Conservation (phyloP, 2,113 vertebrate species). For the Struthidea cinerea region DNA sequence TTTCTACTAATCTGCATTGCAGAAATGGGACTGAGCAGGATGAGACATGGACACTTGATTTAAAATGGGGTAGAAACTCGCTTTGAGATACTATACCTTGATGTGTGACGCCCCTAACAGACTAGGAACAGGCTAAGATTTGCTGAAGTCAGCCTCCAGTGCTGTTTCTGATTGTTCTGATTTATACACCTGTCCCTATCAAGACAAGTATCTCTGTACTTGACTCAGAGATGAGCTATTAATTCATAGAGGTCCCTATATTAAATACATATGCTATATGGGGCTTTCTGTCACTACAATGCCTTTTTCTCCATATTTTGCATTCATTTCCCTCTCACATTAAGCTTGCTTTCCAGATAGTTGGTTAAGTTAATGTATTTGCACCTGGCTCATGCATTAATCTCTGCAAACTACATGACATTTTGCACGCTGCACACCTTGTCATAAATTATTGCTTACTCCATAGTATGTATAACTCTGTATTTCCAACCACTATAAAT, state of each 20-base stretch:
- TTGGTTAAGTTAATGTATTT: conserved; percentile 51
- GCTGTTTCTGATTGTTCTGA: background rate
- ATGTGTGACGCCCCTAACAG: background rate
- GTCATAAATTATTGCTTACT: conserved; percentile 22
- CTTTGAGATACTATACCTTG: background rate
- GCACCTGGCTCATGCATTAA: conserved; percentile 33
- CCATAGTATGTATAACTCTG: background rate
- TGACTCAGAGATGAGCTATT: background rate
- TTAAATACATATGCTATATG: background rate
- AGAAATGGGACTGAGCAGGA: background rate
- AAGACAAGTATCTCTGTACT: background rate
- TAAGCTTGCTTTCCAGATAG: conserved; percentile 44
- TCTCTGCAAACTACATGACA: conserved; percentile 20
- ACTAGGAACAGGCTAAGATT: background rate
- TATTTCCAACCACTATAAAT: background rate
- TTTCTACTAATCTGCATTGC: background rate
- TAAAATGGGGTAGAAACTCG: background rate
- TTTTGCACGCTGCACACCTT: conserved; percentile 25
- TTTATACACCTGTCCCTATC: background rate
- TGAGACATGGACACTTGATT: background rate
- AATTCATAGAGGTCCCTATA: background rate
- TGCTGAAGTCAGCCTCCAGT: background rate
- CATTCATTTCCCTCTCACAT: conserved; percentile 10
- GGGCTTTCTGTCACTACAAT: background rate
- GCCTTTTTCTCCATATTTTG: background rate